Percentiles rank a stretch among this genome's conserved stretches.
Conservation (phyloP, 2,888 invertebrate species). For the Drosophila picticornis region DNA sequence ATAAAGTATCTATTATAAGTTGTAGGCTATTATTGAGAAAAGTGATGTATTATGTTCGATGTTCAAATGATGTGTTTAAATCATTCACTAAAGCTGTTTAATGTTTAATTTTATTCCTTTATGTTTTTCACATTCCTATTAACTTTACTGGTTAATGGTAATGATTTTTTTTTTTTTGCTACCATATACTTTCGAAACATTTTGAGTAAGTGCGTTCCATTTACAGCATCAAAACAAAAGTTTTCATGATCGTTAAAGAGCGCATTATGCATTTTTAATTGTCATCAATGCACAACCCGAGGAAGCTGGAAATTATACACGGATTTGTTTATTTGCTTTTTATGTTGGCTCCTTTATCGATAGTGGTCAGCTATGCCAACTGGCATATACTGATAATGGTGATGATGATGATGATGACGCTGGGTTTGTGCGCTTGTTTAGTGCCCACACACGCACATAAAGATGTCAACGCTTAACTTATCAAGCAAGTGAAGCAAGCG, state of each 20-base stretch:
- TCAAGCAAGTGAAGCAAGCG: constrained; percentile 58
- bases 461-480: constrained; percentile 79
- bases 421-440: constrained; percentile 62
- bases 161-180: neutral
- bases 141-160: neutral
- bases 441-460: constrained; percentile 79
- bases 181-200: neutral
- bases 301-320: constrained; percentile 44
- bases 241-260: constrained; percentile 56
- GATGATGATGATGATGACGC: constrained; percentile 35
- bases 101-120: neutral
- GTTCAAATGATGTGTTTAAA: neutral
- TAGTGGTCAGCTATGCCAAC: constrained; percentile 29
- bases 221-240: constrained; percentile 10
- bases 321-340: constrained; percentile 57
- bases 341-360: constrained; percentile 55
- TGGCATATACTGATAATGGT: constrained; percentile 9
- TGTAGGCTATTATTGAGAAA: neutral
- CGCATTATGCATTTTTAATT: constrained; percentile 65
- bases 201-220: constrained; percentile 2
- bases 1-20: neutral
- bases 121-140: neutral
- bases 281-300: constrained; percentile 46
- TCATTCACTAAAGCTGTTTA: neutral
- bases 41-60: neutral